Evolutionary conservation across 1,140 invertebrate genomes (phyloP), one percentile per base, ranked within the genome.

Genomic region (Drosophila sp.): DNA sequence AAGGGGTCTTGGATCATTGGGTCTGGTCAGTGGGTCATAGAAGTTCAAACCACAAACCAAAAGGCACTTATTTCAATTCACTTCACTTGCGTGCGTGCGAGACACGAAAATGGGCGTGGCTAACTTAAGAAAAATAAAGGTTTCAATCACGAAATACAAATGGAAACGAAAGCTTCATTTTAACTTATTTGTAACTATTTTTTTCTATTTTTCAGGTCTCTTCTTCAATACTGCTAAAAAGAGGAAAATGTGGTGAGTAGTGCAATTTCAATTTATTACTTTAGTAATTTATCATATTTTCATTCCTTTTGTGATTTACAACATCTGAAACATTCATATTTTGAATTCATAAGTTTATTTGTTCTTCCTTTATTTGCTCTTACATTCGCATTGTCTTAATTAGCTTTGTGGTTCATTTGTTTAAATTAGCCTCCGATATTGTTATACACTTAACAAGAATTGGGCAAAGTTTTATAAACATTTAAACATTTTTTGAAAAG

Each of bases 21-120:
- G 27, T 40, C 6, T 44, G 40, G 60, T 17, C 60, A 47, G 60
- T 44, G 60, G 60, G 11, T 61, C 60, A 61, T 6, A 17, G 11
- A 62, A 40, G 38, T 32, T 32, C 25, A 32, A 32, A 40, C 25
- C 17, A 35, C 23, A n/a, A 11, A 27, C 11, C 38, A 17, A n/a
- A 44, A 6, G 60, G 11, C 33, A n/a, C 23, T 27, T 70, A 32
- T 33, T 30, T 57, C n/a, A 57, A 57, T 33, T 41, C 66, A 40
- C 40, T 29, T 25, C 54, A 41, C n/a, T 58, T 63, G 62, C 41
- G 33, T 40, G 40, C 66, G 72, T 44, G 70, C 72, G 70, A 44
- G 29, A 41, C 44, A 57, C n/a, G 55, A 17, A 33, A 17, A 17
- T n/a, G 55, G 55, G 55, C 55, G 55, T 29, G 40, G 40, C 17